Conservation (phyloP, 2,113 vertebrate genomes). For the Festucalex cinctus region DNA sequence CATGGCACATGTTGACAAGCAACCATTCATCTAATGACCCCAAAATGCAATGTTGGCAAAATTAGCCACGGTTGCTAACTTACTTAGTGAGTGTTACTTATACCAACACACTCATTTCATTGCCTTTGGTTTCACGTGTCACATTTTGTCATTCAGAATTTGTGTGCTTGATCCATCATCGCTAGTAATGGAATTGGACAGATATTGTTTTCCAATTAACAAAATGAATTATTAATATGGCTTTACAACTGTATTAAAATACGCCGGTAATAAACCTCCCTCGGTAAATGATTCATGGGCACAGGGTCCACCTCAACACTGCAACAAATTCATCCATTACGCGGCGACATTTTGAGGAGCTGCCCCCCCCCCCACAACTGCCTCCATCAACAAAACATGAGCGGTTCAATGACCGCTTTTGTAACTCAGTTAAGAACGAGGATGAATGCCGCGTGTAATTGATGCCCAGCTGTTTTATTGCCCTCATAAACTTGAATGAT, state of each 20-base stretch:
- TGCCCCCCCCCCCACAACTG: conserved; percentile 22
- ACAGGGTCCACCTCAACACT: conserved; percentile 28
- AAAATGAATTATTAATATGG: not conserved
- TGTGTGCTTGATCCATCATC: not conserved
- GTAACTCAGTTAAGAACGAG: conserved; percentile 18
- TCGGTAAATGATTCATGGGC: conserved; percentile 24
- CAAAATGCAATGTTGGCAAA: no score
- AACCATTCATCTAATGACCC: not conserved
- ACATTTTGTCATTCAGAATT: not conserved
- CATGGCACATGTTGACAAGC: not conserved
- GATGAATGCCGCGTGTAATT: not conserved
- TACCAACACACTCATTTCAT: no score
- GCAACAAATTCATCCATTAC: conserved; percentile 16
- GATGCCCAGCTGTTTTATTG: conserved; percentile 1
- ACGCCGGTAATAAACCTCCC: conserved; percentile 14
- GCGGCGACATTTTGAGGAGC: conserved; percentile 20
- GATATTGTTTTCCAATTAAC: not conserved
- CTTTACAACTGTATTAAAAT: conserved; percentile 8
- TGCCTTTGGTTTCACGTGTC: not conserved
- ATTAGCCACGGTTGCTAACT: no score
- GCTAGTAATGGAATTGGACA: not conserved
- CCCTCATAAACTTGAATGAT: not conserved
- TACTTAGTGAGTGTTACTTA: not conserved
- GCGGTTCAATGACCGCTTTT: conserved; percentile 11
- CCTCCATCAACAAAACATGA: conserved; percentile 24